Percentiles rank a stretch among this genome's conserved stretches.
Evolutionary conservation across 2,888 invertebrate genomes (phyloP).

Genomic region (Drosophila ochracea): DNA sequence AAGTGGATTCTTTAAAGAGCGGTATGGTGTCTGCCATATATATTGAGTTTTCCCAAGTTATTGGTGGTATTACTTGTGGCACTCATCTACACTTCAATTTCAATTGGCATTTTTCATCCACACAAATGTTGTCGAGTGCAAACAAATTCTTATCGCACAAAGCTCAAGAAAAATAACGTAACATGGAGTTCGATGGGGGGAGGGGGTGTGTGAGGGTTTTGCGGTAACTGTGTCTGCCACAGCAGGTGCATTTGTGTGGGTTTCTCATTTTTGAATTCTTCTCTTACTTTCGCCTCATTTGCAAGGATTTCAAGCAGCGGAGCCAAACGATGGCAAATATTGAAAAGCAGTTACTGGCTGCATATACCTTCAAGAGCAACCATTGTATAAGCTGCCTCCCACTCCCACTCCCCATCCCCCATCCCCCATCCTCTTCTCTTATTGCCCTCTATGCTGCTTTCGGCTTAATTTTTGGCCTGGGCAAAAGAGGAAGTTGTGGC

Average conservation of each 20-base stretch:
- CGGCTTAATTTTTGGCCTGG: constrained; percentile 57
- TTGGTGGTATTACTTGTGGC: constrained; percentile 47
- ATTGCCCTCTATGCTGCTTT: constrained; percentile 16
- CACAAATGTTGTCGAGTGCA: constrained; percentile 71
- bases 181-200: not conserved
- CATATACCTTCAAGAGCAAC: constrained; percentile 48
- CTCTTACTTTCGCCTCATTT: constrained; percentile 69
- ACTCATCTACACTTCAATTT: constrained; percentile 75
- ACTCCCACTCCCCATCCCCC: not conserved
- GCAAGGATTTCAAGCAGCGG: constrained; percentile 54
- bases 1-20: constrained; percentile 38
- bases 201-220: not conserved
- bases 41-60: constrained; percentile 66
- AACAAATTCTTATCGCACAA: constrained; percentile 77
- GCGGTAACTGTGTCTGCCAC: constrained; percentile 1
- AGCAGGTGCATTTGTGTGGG: constrained; percentile 26
- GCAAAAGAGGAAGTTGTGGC: not conserved
- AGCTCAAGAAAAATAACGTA: constrained; percentile 37
- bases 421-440: not conserved
- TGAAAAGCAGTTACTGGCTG: constrained; percentile 68
- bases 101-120: constrained; percentile 78
- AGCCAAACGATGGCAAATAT: constrained; percentile 52
- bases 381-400: not conserved
- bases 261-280: constrained; percentile 40
- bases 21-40: constrained; percentile 37